Evolutionary conservation across 2,113 vertebrate genomes (phyloP).

Genomic region (Eudorcas thomsonii): DNA sequence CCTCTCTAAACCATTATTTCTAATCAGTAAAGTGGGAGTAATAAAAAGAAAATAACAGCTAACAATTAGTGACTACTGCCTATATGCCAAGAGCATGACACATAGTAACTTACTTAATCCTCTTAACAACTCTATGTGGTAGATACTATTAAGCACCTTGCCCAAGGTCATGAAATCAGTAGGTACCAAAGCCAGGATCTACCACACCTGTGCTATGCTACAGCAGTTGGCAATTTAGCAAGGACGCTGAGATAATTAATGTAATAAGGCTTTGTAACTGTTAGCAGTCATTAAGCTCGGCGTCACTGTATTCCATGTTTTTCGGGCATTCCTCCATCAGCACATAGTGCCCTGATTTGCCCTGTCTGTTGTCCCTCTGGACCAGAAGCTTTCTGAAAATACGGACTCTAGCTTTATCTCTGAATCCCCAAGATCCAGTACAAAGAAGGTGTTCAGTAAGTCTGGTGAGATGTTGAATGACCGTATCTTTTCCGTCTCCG

Average conservation of each 20-base stretch:
- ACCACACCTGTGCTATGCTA: not conserved
- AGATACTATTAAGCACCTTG: not conserved
- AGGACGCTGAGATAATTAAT: not conserved
- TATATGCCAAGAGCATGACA: not conserved
- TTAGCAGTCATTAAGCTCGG: not conserved
- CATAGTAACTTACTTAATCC: not conserved
- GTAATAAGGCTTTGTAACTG: not conserved
- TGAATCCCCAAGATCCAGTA: not conserved
- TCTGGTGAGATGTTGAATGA: not conserved
- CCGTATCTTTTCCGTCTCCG: not conserved
- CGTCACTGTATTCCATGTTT: not conserved
- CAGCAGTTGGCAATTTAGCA: not conserved
- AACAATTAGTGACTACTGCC: not conserved
- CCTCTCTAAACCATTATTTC: slow-evolving; percentile 25
- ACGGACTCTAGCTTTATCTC: not conserved
- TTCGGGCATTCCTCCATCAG: not conserved
- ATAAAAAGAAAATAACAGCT: slow-evolving; percentile 13
- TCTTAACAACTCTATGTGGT: not conserved
- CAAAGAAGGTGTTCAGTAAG: not conserved
- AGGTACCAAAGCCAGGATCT: not conserved
- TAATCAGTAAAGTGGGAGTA: not conserved
- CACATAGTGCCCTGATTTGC: not conserved
- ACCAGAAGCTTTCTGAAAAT: not conserved
- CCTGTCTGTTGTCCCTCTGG: not conserved
- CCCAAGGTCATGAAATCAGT: not conserved